Evolutionary conservation across 2,797 vertebrate species (phyloP).

Genomic region (Eulemur rubriventer): DNA sequence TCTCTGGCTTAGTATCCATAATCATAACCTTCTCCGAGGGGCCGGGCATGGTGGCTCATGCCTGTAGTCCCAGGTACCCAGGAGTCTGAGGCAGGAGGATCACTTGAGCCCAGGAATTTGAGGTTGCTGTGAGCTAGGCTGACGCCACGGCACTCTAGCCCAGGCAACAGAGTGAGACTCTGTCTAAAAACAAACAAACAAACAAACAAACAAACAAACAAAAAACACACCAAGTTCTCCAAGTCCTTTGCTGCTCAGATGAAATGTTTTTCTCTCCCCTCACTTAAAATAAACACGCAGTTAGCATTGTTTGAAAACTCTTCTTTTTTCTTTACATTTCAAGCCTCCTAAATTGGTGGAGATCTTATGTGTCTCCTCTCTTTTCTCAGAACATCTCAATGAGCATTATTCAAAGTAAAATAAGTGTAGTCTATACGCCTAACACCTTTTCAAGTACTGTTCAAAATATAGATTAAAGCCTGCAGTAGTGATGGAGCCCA

Average conservation of each 20-base stretch:
- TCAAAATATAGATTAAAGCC: not conserved
- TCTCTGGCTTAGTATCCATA: not conserved
- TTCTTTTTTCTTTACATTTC: not conserved
- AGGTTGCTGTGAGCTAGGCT: too few relatives aligned
- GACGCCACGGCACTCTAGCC: too few relatives aligned
- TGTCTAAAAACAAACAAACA: too few relatives aligned
- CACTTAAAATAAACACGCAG: not conserved
- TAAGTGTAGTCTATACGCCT: not conserved
- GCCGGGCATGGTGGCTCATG: too few relatives aligned
- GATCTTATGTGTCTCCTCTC: not conserved
- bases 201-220: too few relatives aligned
- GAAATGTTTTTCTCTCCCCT: not conserved
- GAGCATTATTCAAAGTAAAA: not conserved
- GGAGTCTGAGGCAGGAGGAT: too few relatives aligned
- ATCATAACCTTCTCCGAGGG: not conserved
- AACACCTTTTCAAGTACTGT: not conserved
- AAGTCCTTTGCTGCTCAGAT: not conserved
- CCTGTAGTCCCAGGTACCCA: rapidly evolving
- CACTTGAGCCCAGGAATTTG: too few relatives aligned
- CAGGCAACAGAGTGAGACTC: too few relatives aligned
- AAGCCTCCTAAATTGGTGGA: not conserved
- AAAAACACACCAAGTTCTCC: too few relatives aligned
- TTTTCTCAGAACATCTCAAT: not conserved
- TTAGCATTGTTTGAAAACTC: not conserved
- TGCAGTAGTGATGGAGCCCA: too few relatives aligned